Evolutionary conservation across 1,140 invertebrate species (phyloP), one percentile per base, ranked within the genome.

Genomic region (Gryllus bimaculatus): DNA sequence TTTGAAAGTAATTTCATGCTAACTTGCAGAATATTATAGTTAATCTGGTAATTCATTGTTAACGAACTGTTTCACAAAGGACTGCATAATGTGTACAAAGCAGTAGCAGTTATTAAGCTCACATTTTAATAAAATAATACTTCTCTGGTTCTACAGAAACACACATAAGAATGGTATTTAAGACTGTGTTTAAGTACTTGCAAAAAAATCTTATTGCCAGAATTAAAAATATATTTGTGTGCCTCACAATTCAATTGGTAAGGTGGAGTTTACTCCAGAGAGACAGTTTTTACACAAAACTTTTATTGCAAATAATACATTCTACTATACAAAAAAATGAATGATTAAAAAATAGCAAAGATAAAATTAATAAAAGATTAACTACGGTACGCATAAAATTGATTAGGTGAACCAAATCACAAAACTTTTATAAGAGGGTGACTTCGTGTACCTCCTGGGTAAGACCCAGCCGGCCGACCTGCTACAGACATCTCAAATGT

Each of bases 181-280:
- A 39, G 26, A 39, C 26, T 39, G 26, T 39, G 26, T 39, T 39
- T 39, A 39, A 39, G 26, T 39, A 39, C 10, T 18, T 66, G 2
- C 10, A 13, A 66, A 66, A 66, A 66, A 66, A 66, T 66, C 10
- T 66, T 66, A 66, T 13, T 66, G 18, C 18, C 10, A 66, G 54
- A 39, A 39, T 39, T 66, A 66, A 66, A 66, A 66, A 13, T 18
- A 66, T 39, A 39, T 39, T 39, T 66, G 54, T 66, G 54, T 66
- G 10, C 54, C 54, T 66, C 54, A 66, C 18, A 66, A 13, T 66
- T 66, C 54, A 66, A 66, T 13, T 54, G 21, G 47, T 81, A 82
- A 82, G 83, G 83, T 83, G 82, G 82, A 83, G 83, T 83, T 83
- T 83, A 83, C 83, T 83, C 82, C 82, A 81, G 80, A 81, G 79